Evolutionary conservation across 1,140 invertebrate genomes (phyloP), one percentile per base, ranked within the genome.

Genomic region (Neotoxoptera formosana): DNA sequence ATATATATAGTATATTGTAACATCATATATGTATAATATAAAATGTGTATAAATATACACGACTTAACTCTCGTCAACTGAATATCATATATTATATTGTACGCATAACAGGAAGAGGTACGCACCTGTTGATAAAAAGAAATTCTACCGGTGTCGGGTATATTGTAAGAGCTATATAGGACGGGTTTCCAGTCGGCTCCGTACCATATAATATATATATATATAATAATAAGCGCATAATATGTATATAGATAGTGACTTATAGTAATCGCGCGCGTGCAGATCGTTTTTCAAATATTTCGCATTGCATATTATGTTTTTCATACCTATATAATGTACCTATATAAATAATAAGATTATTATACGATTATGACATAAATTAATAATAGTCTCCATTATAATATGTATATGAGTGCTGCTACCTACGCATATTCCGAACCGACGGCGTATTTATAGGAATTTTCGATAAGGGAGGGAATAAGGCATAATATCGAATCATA

Each of bases 201-300:
- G 83, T 25, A 45, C n/a, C n/a, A n/a, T n/a, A 41, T 41, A 41
- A 41, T 41, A 41, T 41, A 41, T 41, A 41, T n/a, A n/a, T n/a
- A n/a, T n/a, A n/a, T n/a, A n/a, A n/a, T n/a, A n/a, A n/a, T n/a
- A n/a, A n/a, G n/a, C 41, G 20, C 30, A n/a, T 76, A 34, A 41
- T 83, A 83, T 9, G 20, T 6, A 41, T 45, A 7, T 23, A 83
- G 76, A n/a, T 81, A 81, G n/a, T 23, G 21, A 60, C 14, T 25
- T 67, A 30, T 17, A 76, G 3, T 67, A 67, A 76, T 76, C 25
- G 21, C 45, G 30, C 41, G 41, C 41, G 41, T 30, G 41, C 45
- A 30, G 45, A 47, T 48, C 45, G 25, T n/a, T 47, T n/a, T 87
- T 48, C 45, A 87, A 87, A 87, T 87, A 87, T 87, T 87, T 87